Evolutionary conservation across 2,113 vertebrate genomes (phyloP).

Genomic region (Nothoprocta perdicaria): DNA sequence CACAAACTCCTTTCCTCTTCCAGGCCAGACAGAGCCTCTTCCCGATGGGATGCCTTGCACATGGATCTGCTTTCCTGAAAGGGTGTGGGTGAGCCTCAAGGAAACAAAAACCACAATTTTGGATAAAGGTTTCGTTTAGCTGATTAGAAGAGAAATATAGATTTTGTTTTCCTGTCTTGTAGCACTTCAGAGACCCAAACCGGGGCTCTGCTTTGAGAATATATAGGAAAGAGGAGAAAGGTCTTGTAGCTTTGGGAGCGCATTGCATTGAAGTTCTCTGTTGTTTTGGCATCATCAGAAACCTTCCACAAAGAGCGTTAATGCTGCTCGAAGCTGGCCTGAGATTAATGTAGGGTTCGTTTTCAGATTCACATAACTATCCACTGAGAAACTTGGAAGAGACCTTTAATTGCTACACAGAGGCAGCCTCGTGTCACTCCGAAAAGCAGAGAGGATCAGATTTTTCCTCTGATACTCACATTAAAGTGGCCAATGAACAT

Average conservation of each 20-base stretch:
- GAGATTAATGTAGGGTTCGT: conserved; percentile 24
- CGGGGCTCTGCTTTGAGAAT: background rate
- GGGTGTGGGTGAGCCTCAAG: background rate
- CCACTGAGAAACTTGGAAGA: conserved; percentile 38
- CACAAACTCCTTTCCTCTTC: background rate
- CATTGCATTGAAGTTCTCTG: background rate
- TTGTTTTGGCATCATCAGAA: background rate
- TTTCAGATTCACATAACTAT: conserved; percentile 45
- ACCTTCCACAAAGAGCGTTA: background rate
- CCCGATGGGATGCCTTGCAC: background rate
- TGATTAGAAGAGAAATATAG: background rate
- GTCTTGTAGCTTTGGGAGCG: background rate
- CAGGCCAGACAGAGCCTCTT: background rate
- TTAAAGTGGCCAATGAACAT: conserved; percentile 4
- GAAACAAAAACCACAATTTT: background rate
- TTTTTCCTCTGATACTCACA: conserved; percentile 45
- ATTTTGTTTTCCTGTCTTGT: background rate
- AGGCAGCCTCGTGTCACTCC: conserved; percentile 8
- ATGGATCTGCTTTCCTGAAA: background rate
- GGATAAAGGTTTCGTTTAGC: background rate
- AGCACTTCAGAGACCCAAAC: background rate
- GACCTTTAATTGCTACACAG: conserved; percentile 38
- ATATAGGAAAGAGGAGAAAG: background rate
- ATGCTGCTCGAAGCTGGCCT: background rate
- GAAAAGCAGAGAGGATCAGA: background rate